Conservation (phyloP, 2,113 vertebrate genomes). For the Cyprinus carpio region DNA sequence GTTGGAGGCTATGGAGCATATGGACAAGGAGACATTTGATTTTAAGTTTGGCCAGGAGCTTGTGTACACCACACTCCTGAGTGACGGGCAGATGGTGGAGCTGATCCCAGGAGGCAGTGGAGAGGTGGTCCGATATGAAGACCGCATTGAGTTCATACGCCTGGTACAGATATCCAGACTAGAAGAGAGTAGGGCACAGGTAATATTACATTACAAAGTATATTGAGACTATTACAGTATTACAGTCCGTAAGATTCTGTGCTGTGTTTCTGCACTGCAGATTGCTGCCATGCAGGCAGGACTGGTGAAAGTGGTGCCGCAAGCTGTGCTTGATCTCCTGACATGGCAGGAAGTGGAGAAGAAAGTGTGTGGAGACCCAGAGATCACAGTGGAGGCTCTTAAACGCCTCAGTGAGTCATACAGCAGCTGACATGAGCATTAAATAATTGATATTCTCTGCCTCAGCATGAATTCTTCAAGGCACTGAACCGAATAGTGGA, state of each 20-base stretch:
- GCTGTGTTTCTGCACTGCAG: slow-evolving; percentile 66
- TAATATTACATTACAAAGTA: slow-evolving; percentile 56
- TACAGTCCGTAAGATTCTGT: background rate
- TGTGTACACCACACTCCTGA: slow-evolving; percentile 90
- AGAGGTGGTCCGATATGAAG: slow-evolving; percentile 83
- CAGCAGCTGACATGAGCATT: background rate
- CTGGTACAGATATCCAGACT: slow-evolving; percentile 90
- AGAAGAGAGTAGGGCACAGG: slow-evolving; percentile 94
- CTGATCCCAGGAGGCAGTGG: slow-evolving; percentile 85
- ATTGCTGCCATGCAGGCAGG: slow-evolving; percentile 92
- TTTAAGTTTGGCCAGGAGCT: slow-evolving; percentile 95
- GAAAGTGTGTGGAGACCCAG: slow-evolving; percentile 95
- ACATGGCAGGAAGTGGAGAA: slow-evolving; percentile 98
- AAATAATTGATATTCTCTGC: slow-evolving; percentile 15
- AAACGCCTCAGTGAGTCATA: slow-evolving; percentile 84
- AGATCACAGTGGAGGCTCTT: slow-evolving; percentile 94
- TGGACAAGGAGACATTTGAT: slow-evolving; percentile 94
- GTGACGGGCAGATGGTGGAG: slow-evolving; percentile 86
- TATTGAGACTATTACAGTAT: background rate
- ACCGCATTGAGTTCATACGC: slow-evolving; percentile 86
- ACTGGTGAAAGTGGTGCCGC: slow-evolving; percentile 93
- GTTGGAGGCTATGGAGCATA: slow-evolving; percentile 93
- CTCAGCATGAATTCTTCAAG: background rate
- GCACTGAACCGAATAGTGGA: background rate
- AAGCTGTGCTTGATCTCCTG: slow-evolving; percentile 93